A percentile compares a stretch with the other conserved stretches of the same genome.
Evolutionary conservation across 2,888 invertebrate species (phyloP).

Genomic region (Sturmia bella): DNA sequence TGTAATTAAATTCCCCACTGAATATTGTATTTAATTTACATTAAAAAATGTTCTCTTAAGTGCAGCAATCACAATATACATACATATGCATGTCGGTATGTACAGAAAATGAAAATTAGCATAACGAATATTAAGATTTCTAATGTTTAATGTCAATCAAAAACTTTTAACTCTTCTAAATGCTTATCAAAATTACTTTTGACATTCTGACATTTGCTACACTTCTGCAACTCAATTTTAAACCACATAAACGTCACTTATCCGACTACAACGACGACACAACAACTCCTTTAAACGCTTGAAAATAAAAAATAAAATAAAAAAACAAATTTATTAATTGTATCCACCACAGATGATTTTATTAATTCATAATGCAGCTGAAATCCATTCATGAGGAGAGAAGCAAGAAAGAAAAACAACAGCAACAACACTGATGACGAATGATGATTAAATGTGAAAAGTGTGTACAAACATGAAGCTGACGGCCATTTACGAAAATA

Average conservation of each 20-base stretch:
- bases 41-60: slow-evolving; percentile 42
- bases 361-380: slow-evolving; percentile 48
- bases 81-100: no score
- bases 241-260: background rate
- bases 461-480: slow-evolving; percentile 41
- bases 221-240: slow-evolving; percentile 12
- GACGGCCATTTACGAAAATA: slow-evolving; percentile 47
- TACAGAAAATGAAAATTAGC: slow-evolving; percentile 53
- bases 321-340: no score
- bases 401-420: slow-evolving; percentile 3
- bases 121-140: slow-evolving; percentile 77
- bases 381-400: slow-evolving; percentile 64
- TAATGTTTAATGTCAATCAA: slow-evolving; percentile 79
- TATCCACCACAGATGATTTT: slow-evolving; percentile 42
- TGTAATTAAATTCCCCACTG: no score
- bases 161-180: slow-evolving; percentile 64
- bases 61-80: slow-evolving; percentile 18
- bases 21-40: background rate
- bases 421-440: slow-evolving; percentile 34
- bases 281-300: background rate
- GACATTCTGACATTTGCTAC: slow-evolving; percentile 71
- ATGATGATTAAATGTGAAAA: slow-evolving; percentile 58
- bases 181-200: slow-evolving; percentile 69
- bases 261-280: background rate
- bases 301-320: background rate